phyloP scores from a whole-genome alignment of 2,113 vertebrate species.

The Odontophorus gujanensis region DNA sequence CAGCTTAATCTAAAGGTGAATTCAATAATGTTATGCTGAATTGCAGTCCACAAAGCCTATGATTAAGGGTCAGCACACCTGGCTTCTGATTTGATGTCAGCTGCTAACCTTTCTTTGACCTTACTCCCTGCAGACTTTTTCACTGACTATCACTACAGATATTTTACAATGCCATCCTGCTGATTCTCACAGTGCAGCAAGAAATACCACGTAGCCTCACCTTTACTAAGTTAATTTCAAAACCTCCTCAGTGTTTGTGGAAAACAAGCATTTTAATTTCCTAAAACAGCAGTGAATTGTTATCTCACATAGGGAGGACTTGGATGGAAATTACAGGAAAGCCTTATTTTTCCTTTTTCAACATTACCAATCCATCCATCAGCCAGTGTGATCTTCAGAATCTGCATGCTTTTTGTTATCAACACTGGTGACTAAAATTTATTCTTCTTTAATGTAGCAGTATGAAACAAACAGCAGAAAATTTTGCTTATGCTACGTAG shows the following conservation, averaged over 20 bases:
- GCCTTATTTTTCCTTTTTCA: background rate
- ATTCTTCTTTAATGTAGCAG: background rate
- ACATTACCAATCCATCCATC: constrained; percentile 8
- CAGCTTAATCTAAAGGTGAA: constrained; percentile 66
- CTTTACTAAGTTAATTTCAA: constrained; percentile 55
- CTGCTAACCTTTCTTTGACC: constrained; percentile 74
- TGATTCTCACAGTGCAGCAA: constrained; percentile 57
- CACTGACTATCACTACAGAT: constrained; percentile 48
- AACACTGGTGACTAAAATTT: background rate
- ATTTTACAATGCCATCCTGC: constrained; percentile 61
- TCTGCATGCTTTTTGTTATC: background rate
- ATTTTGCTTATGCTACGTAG: background rate
- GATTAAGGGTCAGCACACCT: constrained; percentile 73
- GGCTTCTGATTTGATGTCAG: constrained; percentile 68
- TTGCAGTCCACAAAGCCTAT: constrained; percentile 65
- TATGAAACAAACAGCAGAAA: constrained; percentile 29
- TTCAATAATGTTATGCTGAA: constrained; percentile 76
- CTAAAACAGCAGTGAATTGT: constrained; percentile 5
- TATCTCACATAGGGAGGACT: background rate
- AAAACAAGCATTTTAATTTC: constrained; percentile 50
- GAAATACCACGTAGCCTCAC: constrained; percentile 59
- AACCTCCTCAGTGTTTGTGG: background rate
- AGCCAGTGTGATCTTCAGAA: background rate
- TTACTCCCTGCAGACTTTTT: constrained; percentile 58
- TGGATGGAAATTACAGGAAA: constrained; percentile 7